These are phyloP conservation scores for Amphipyra tragopoginis DNA, from an alignment of 2,888 invertebrate species.

Conservation along the genomic window DNA sequence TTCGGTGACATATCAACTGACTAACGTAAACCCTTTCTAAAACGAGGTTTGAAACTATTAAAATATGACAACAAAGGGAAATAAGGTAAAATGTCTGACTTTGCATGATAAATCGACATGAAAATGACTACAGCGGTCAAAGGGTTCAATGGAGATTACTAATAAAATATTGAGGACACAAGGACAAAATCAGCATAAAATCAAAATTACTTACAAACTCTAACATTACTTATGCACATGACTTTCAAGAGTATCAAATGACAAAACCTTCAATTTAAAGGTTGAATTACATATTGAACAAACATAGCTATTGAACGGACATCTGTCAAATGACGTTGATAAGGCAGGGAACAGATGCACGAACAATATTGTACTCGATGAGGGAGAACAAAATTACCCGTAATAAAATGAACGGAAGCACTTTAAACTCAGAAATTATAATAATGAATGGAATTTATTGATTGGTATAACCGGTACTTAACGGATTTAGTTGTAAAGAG, in stretches of 20 bases:
- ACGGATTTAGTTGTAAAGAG: conserved; percentile 22
- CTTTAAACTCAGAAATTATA: conserved; percentile 54
- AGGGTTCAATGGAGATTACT: not conserved
- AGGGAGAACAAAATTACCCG: conserved; percentile 56
- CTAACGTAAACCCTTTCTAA: conserved; percentile 7
- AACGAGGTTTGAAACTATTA: not conserved
- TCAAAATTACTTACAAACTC: not conserved
- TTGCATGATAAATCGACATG: too few relatives aligned
- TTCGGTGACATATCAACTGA: conserved; percentile 12
- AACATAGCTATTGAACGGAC: conserved; percentile 48
- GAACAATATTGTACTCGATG: conserved; percentile 43
- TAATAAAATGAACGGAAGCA: conserved; percentile 55
- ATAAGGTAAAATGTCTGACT: too few relatives aligned
- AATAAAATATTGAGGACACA: conserved; percentile 9
- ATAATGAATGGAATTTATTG: conserved; percentile 47
- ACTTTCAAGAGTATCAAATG: conserved; percentile 38
- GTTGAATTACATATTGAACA: conserved; percentile 49
- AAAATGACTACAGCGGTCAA: too few relatives aligned
- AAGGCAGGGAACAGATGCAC: conserved; percentile 53
- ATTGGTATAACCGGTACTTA: conserved; percentile 37
- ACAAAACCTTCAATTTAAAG: conserved; percentile 46
- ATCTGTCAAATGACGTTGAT: conserved; percentile 61
- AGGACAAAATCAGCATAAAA: not conserved
- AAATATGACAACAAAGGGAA: too few relatives aligned
- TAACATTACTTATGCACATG: conserved; percentile 8